Evolutionary conservation across 2,797 vertebrate genomes (phyloP).

Genomic region (Naso thynnoides): DNA sequence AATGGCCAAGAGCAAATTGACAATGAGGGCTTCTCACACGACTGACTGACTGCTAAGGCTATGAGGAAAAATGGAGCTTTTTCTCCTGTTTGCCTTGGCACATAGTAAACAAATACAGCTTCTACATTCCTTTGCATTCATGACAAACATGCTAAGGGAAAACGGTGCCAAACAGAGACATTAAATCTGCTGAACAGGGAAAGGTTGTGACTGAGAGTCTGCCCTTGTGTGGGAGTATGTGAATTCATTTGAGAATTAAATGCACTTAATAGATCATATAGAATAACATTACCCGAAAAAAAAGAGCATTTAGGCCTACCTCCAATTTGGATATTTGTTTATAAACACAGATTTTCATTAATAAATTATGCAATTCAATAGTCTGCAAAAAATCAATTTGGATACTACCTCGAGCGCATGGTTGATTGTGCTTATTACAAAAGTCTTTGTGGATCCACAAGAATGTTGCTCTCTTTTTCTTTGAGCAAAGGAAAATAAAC

Average conservation of each 20-base stretch:
- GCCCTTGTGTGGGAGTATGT: background rate
- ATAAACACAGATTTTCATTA: constrained; percentile 60
- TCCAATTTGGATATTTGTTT: constrained; percentile 43
- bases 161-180: constrained; percentile 18
- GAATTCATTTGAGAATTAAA: no score
- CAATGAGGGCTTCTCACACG: constrained; percentile 33
- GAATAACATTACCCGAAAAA: constrained; percentile 32
- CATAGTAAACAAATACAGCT: background rate
- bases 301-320: constrained; percentile 11
- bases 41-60: constrained; percentile 45
- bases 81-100: constrained; percentile 20
- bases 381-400: constrained; percentile 64
- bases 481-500: constrained; percentile 12
- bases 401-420: constrained; percentile 52
- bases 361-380: constrained; percentile 62
- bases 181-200: background rate
- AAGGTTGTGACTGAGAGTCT: background rate
- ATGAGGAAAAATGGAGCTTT: constrained; percentile 16
- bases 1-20: constrained; percentile 53
- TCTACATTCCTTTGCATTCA: constrained; percentile 6
- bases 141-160: background rate
- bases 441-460: constrained; percentile 39
- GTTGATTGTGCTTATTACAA: constrained; percentile 61
- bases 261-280: no score
- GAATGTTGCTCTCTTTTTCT: constrained; percentile 38